Percentiles rank a stretch among this genome's conserved stretches.
Conservation (phyloP, 2,888 invertebrate species). For the Craniophora ligustri region DNA sequence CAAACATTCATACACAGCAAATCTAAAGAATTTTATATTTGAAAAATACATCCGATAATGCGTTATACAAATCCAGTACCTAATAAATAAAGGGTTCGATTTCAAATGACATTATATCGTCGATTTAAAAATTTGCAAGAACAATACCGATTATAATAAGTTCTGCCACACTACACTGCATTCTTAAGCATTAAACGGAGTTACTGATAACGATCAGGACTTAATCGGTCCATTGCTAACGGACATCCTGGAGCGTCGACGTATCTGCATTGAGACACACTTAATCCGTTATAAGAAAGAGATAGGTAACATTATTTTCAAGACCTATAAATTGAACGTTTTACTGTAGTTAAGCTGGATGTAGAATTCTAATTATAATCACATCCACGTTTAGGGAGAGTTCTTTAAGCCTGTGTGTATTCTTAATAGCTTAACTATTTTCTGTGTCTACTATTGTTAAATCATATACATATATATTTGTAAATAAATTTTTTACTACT, state of each 20-base stretch:
- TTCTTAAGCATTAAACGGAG: conserved; percentile 20
- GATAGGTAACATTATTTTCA: neutral
- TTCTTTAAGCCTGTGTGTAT: too few species aligned
- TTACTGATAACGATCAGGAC: conserved; percentile 25
- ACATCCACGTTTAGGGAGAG: too few species aligned
- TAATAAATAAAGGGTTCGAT: too few species aligned
- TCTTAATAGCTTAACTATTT: too few species aligned
- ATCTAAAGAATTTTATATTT: neutral
- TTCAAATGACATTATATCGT: neutral
- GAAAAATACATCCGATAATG: neutral
- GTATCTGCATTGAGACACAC: conserved; percentile 6
- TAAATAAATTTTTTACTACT: too few species aligned
- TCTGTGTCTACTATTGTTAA: too few species aligned
- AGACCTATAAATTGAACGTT: neutral
- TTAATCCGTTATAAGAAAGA: conserved; percentile 23
- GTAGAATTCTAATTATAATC: too few species aligned
- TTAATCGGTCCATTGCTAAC: conserved; percentile 11
- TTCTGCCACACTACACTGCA: neutral
- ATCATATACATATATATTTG: too few species aligned
- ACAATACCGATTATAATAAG: neutral
- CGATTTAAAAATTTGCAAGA: neutral
- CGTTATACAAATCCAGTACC: neutral
- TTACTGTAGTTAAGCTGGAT: too few species aligned
- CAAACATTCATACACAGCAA: neutral
- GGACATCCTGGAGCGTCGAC: conserved; percentile 17